phyloP scores from a whole-genome alignment of 2,113 vertebrate genomes.

The Strigops habroptila region DNA sequence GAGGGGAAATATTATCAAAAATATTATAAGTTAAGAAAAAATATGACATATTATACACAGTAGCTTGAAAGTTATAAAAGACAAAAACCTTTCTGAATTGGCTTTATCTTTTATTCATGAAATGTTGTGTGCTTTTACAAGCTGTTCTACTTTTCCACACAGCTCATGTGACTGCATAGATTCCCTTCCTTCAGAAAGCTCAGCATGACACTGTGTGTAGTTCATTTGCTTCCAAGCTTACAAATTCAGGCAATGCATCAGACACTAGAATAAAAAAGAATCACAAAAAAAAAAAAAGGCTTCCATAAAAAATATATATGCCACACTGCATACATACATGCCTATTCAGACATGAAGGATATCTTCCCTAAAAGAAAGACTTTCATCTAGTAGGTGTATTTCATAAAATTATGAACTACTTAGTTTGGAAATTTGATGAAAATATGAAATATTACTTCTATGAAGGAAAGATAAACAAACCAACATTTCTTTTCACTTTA shows the following conservation, averaged over 20 bases:
- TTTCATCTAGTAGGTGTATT: background rate
- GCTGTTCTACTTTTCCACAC: constrained; percentile 7
- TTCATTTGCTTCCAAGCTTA: constrained; percentile 33
- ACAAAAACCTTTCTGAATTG: background rate
- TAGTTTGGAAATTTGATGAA: background rate
- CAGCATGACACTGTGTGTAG: constrained; percentile 20
- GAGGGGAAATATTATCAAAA: background rate
- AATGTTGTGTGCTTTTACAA: constrained; percentile 19
- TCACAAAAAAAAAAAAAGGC: background rate
- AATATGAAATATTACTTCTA: background rate
- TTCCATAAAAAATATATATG: background rate
- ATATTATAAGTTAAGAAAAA: background rate
- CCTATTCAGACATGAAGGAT: background rate
- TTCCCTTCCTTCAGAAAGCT: constrained; percentile 32
- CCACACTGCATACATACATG: background rate
- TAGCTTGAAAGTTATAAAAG: constrained; percentile 22
- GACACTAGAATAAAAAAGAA: background rate
- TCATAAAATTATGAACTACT: background rate
- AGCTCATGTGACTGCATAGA: constrained; percentile 24
- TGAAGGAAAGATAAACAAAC: background rate
- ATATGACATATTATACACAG: background rate
- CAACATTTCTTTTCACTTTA: background rate
- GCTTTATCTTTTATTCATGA: constrained; percentile 66
- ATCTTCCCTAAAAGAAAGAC: background rate
- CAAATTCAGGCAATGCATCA: constrained; percentile 20